A percentile compares a stretch with the other conserved stretches of the same genome.
phyloP scores from a whole-genome alignment of 1,140 invertebrate species.

The Coptotermes formosanus region DNA sequence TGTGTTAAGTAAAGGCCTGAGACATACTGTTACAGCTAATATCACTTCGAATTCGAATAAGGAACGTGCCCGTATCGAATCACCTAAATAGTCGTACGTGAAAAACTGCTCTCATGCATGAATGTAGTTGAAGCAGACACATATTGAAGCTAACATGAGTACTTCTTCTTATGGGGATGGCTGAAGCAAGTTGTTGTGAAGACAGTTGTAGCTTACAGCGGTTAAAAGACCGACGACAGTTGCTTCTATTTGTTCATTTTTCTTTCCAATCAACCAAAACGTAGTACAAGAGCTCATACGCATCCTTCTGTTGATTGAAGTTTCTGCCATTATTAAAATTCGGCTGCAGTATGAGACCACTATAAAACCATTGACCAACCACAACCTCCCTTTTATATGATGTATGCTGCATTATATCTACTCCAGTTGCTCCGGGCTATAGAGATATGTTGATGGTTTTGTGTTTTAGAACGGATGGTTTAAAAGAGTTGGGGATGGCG shows the following conservation, averaged over 20 bases:
- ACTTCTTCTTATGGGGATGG: too few species aligned
- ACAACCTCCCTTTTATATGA: not conserved
- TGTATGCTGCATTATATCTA: not conserved
- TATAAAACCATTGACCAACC: not conserved
- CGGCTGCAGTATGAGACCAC: not conserved
- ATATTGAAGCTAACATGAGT: too few species aligned
- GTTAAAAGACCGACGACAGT: not conserved
- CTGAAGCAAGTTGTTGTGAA: too few species aligned
- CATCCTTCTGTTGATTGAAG: not conserved
- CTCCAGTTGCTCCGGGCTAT: too few species aligned
- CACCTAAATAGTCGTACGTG: too few species aligned
- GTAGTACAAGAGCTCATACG: not conserved
- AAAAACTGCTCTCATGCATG: too few species aligned
- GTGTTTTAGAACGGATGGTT: not conserved
- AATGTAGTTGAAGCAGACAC: too few species aligned
- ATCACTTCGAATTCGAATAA: too few species aligned
- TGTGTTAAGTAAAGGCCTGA: too few species aligned
- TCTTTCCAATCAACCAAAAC: not conserved
- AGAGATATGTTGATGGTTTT: not conserved
- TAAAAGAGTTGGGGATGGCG: not conserved
- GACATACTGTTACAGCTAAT: too few species aligned
- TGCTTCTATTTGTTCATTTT: not conserved
- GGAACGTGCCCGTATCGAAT: too few species aligned
- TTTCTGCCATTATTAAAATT: not conserved
- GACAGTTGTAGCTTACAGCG: too few species aligned